Evolutionary conservation across 2,888 invertebrate genomes (phyloP).

Genomic region (Drosophila parthenogenetica): DNA sequence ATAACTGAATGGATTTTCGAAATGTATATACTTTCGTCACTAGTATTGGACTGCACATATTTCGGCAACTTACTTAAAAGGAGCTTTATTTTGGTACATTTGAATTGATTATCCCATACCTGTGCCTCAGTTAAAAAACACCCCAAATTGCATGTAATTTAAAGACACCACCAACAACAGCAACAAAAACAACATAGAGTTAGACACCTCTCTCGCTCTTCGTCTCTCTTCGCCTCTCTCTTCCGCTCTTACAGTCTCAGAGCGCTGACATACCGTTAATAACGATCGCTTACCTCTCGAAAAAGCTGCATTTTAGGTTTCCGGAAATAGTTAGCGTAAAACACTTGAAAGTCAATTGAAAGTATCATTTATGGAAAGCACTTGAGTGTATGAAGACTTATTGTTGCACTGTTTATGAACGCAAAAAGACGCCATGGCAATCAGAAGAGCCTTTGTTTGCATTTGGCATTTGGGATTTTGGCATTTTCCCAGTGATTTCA

Average conservation of each 20-base stretch:
- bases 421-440: slow-evolving; percentile 57
- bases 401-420: slow-evolving; percentile 31
- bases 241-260: background rate
- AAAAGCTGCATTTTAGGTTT: slow-evolving; percentile 7
- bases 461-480: slow-evolving; percentile 14
- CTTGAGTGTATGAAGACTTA: slow-evolving; percentile 26
- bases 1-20: background rate
- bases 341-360: slow-evolving; percentile 15
- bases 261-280: slow-evolving; percentile 17
- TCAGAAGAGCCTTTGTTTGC: slow-evolving; percentile 61
- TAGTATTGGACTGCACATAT: background rate
- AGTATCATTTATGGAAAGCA: slow-evolving; percentile 23
- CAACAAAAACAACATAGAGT: slow-evolving; percentile 27
- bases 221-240: background rate
- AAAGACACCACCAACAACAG: slow-evolving; percentile 62
- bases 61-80: slow-evolving; percentile 6
- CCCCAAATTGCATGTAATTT: slow-evolving; percentile 67
- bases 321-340: slow-evolving; percentile 1
- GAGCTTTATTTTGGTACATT: slow-evolving; percentile 36
- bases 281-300: slow-evolving; percentile 45
- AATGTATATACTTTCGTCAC: background rate
- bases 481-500: slow-evolving; percentile 36
- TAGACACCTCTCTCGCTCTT: slow-evolving; percentile 5
- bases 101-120: slow-evolving; percentile 75
- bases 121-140: slow-evolving; percentile 63